Evolutionary conservation across 1,140 invertebrate genomes (phyloP), one percentile per base, ranked within the genome.

Genomic region (Orius laevigatus): DNA sequence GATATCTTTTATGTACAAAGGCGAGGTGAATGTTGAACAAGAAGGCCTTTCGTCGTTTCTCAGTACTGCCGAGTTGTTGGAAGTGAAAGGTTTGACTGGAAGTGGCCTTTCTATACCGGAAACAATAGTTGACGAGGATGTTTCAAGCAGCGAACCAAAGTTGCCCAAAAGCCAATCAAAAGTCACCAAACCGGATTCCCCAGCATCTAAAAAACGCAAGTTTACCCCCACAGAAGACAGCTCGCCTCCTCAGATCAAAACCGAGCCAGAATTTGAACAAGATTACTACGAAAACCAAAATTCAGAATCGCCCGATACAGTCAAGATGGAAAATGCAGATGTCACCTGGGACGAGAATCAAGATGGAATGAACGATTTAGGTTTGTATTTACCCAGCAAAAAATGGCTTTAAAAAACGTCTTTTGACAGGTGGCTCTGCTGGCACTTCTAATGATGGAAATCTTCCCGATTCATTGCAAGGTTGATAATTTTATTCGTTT

Each of bases 1-100:
- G 46, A 72, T 89, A 15, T 78, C 84, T 60, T 88, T 88, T 59
- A 88, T 88, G 77, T 88, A 87, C 60, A 68, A 74, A 57, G 72
- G 72, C 16, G 75, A 79, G 65, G 76, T 79, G 9, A 78, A 77
- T 53, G 74, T 79, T 2, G 69, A 72, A 49, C 74, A 78, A 57
- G 74, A 78, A 51, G 68, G 74, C 50, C 60, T 79, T 31, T 66
- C 70, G 5, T 72, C 71, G 53, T 76, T 78, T 58, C 63, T 79
- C 44, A 72, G 71, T 44, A 76, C 75, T 16, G 76, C 76, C 36
- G 74, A 76, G 55, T 63, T 76, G 9, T 61, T 79, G 14, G 71
- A 74, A 51, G 73, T 79, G 15, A 74, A 77, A 60, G 76, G 76
- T 45, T 65, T 79, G 35, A 74, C 74, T 51, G 65, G 69, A 62